Conservation (phyloP, 2,113 vertebrate species). For the Phrynosoma platyrhinos region DNA sequence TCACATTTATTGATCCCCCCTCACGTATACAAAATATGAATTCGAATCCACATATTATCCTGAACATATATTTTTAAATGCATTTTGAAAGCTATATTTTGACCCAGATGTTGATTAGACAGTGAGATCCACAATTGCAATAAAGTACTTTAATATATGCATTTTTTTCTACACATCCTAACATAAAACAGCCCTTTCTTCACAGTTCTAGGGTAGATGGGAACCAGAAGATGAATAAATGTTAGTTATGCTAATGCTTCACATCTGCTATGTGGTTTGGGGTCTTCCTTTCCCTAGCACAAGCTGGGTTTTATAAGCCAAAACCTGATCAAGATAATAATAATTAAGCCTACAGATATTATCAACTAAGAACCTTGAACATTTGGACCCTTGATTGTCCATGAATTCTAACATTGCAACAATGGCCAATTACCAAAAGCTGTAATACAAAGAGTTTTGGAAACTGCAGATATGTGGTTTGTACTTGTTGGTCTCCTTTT, state of each 20-base stretch:
- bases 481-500: background rate
- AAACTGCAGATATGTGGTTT: background rate
- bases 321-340: background rate
- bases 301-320: background rate
- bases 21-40: too few species aligned
- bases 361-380: background rate
- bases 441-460: background rate
- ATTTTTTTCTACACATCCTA: too few species aligned
- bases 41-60: too few species aligned
- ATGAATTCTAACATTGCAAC: background rate
- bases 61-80: too few species aligned
- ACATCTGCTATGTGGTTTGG: background rate
- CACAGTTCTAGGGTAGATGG: background rate
- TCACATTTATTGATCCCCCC: too few species aligned
- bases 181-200: too few species aligned
- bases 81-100: too few species aligned
- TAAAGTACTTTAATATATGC: too few species aligned
- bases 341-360: background rate
- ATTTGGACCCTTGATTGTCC: background rate
- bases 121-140: too few species aligned
- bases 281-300: too few species aligned
- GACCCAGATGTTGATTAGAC: too few species aligned
- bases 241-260: background rate
- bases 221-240: background rate
- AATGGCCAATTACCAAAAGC: background rate